Evolutionary conservation across 2,888 invertebrate genomes (phyloP), one percentile per base, ranked within the genome.

Genomic region (Epirrhoe tristata): DNA sequence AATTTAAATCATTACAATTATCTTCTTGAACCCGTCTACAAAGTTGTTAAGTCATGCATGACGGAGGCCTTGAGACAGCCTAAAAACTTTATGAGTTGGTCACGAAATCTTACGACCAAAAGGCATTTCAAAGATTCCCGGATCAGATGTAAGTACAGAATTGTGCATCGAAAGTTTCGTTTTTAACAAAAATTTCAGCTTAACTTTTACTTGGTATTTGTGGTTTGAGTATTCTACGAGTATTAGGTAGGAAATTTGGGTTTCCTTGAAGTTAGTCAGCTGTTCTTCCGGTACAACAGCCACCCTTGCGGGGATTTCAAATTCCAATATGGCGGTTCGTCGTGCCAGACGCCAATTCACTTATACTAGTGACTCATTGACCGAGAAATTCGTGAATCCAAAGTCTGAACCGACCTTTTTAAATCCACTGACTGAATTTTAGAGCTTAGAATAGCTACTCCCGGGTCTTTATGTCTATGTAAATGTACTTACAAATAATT

Each of bases 261-360:
- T 58, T 58, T 58, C 55, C 43, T 8, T 51, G 14, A 52, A 60
- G 57, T 68, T 61, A 64, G 34, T 54, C 54, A 68, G 81, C 79
- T 83, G 80, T 77, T 64, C 34, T 43, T 5, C 1, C 7, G 1
- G 48, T 12, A 52, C 52, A 52, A 34, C 6, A 60, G 51, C 79
- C 79, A 75, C 74, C 74, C 80, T 79, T 75, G 80, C 75, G 74
- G 80, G 82, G 86, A 88, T 88, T 88, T 88, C 85, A 88, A 90
- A 90, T 86, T 88, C 85, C 85, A 87, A 88, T 87, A 89, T 87
- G 87, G 88, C 82, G 81, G 84, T 74, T 82, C 81, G 85, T 83
- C 83, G 81, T 81, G 82, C 78, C 83, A 80, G 80, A 81, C 84
- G 81, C 85, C 89, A 88, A 89, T 90, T 87, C 88, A 88, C 86